Evolutionary conservation across 2,888 invertebrate species (phyloP).

Genomic region (Drosophila barbarae): DNA sequence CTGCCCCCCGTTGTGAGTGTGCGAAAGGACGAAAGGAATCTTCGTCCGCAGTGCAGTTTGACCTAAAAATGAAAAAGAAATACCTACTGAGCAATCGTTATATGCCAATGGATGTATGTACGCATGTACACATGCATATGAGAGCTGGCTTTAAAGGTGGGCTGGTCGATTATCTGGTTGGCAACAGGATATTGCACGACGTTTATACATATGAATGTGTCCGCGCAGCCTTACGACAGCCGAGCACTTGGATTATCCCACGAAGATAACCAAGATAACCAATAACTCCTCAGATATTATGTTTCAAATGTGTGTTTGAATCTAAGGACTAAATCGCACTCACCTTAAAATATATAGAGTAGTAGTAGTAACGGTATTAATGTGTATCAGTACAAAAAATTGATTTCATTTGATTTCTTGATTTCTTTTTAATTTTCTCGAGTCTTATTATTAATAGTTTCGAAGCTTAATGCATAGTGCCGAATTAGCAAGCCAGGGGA

Average conservation of each 20-base stretch:
- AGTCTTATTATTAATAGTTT: constrained; percentile 2
- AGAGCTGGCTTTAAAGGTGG: constrained; percentile 23
- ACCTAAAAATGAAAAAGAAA: constrained; percentile 31
- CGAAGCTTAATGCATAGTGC: background rate
- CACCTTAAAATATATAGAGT: background rate
- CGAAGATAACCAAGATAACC: background rate
- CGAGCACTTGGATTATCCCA: constrained; percentile 5
- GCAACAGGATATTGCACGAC: constrained; percentile 25
- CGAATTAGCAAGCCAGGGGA: background rate
- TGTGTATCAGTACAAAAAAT: constrained; percentile 8
- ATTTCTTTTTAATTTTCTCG: background rate
- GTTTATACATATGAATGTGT: constrained; percentile 6
- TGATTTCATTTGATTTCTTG: constrained; percentile 2
- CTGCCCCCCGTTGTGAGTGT: background rate
- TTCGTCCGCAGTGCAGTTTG: constrained; percentile 16
- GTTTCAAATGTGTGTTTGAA: background rate
- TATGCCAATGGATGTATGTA: background rate
- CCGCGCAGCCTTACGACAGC: constrained; percentile 19
- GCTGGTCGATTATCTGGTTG: constrained; percentile 27
- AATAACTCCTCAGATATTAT: background rate
- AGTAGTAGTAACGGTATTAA: constrained; percentile 4
- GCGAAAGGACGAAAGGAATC: constrained; percentile 3
- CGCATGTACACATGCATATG: background rate
- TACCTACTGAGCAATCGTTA: constrained; percentile 28
- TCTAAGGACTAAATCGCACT: background rate